Base-by-base conservation (phyloP, 2,888 invertebrate genomes). In the Incurvaria masculella region DNA sequence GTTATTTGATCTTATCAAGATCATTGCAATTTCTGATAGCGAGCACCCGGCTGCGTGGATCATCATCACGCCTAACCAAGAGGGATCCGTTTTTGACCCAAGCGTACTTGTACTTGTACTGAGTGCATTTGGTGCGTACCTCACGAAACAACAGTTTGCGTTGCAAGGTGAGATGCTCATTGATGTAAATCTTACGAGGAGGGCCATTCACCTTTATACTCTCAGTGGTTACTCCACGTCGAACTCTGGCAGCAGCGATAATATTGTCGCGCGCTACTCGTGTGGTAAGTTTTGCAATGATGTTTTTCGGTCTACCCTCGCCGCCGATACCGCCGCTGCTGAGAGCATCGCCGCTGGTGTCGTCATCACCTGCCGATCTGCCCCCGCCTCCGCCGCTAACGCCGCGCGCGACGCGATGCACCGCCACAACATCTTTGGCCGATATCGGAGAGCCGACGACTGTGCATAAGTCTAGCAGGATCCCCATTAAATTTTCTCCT, bases 131-230 rank as follows among this genome's bases (percentile, higher is more conserved):
- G 11, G 10, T 2, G 17, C 23, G 41, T 17, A 16, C 27, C 18
- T 41, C 41, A 4, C 46, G 41, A 46, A 46, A 26, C 26, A 41
- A 16, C 41, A 21, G 18, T 42, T 42, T 11, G 4, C 17, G n/a
- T 14, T 41, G 33, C 26, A 45, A 16, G 14, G 45, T 45, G 5
- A 45, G 33, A 20, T 45, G 45, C 23, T 45, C 45, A 21, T 45
- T 45, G 16, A 39, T 21, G 17, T 45, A 45, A 4, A 45, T 20
- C 11, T 39, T 20, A 21, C 33, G 18, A 11, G 19, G n/a, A 11
- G 20, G 19, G 11, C 21, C 21, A 23, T 17, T 18, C 18, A 39
- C 23, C 1, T 26, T 17, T n/a, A 42, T 17, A 2, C 23, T 17
- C n/a, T 23, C 21, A 6, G 20, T 38, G 18, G 21, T 41, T 2